Percentiles rank a stretch among this genome's conserved stretches.
Conservation (phyloP, 2,113 vertebrate genomes). For the Hippocampus guttulatus region DNA sequence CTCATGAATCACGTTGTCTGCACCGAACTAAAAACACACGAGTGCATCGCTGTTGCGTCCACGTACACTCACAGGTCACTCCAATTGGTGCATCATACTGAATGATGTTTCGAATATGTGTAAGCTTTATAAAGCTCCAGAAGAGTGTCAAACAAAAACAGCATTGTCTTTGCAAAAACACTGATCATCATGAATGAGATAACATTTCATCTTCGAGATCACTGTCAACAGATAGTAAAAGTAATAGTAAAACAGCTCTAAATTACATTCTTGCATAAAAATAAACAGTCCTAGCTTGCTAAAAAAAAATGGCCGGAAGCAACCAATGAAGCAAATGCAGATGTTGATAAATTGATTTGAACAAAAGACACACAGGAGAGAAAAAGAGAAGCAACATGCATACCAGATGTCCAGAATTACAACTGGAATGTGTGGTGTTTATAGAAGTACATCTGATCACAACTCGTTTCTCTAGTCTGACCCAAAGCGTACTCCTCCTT, state of each 20-base stretch:
- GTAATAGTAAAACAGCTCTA: not conserved
- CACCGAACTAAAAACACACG: conserved; percentile 9
- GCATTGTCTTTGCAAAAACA: not conserved
- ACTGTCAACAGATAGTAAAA: not conserved
- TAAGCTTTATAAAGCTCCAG: not conserved
- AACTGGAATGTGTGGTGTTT: conserved; percentile 71
- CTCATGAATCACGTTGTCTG: conserved; percentile 42
- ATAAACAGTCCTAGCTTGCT: not conserved
- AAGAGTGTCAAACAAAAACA: not conserved
- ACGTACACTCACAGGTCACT: not conserved
- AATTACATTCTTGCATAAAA: not conserved
- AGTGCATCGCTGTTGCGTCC: not conserved
- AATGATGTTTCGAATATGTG: not conserved
- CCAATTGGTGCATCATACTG: no score
- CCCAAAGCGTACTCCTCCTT: conserved; percentile 14
- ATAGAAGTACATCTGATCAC: conserved; percentile 55
- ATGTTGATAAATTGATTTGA: conserved; percentile 35
- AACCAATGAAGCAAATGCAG: conserved; percentile 16
- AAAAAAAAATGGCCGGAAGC: not conserved
- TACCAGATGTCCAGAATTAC: conserved; percentile 72
- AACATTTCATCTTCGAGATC: not conserved
- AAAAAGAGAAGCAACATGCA: conserved; percentile 43
- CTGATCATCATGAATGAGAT: not conserved
- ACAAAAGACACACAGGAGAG: conserved; percentile 36
- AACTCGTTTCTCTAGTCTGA: conserved; percentile 30